Evolutionary conservation across 2,797 vertebrate genomes (phyloP), one percentile per base, ranked within the genome.

Genomic region (Sebastes iracundus): DNA sequence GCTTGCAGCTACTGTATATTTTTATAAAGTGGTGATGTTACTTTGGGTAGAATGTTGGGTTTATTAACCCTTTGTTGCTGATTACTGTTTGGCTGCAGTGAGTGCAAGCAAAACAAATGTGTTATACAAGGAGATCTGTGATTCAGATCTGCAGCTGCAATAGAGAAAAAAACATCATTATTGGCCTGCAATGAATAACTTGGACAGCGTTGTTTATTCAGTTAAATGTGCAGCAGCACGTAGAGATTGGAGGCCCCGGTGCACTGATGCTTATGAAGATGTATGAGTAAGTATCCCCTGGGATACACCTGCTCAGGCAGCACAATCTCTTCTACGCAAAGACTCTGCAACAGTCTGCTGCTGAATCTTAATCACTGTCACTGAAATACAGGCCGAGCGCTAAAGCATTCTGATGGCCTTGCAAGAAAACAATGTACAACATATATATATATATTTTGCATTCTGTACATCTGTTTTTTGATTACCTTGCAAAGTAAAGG

Each of bases 201-300:
- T 55, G 28, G 65, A 77, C 75, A 59, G 68, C 4, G 6, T 67
- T 79, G 72, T 86, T 83, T 83, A 81, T 81, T 86, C 68, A 52
- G 53, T 72, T 73, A 69, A 59, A 78, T 78, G 62, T 46, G 38
- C 58, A 28, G 59, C 72, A 32, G 69, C 35, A 23, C 55, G 32
- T 30, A 35, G 30, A 84, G 23, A 77, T 25, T 16, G 58, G 81
- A 59, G 46, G 72, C 55, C 28, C 27, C 3, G 13, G 63, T 56
- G 52, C 56, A 12, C 30, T 38, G 66, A 65, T 70, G 74, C 55
- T 79, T 53, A 85, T 77, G 68, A 85, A 86, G 81, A 82, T 70
- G 46, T 72, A 84, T 83, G 72, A 74, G 32, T 63, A n/a, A 27
- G 59, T 32, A 5, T 80, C 72, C 53, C 56, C 18, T 22, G 72